Percentiles rank a stretch among this genome's conserved stretches.
Conservation (phyloP, 2,888 invertebrate species). For the Apodemia hepburni region DNA sequence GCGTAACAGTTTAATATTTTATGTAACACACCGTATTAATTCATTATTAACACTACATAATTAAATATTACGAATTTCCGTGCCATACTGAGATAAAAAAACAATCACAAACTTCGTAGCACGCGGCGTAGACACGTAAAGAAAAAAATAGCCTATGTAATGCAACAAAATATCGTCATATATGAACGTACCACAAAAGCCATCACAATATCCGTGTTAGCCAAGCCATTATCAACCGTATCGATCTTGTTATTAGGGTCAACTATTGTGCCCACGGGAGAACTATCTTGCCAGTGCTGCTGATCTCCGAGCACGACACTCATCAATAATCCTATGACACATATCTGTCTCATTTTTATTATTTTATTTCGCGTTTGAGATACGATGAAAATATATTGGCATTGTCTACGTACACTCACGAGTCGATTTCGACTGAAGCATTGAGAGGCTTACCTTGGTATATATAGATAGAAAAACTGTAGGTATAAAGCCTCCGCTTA, state of each 20-base stretch:
- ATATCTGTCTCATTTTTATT: conserved; percentile 39
- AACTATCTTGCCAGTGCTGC: conserved; percentile 32
- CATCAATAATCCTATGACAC: conserved; percentile 41
- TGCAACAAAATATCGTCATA: conserved; percentile 16
- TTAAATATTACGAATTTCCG: background rate
- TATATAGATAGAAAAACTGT: conserved; percentile 56
- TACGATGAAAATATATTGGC: conserved; percentile 29
- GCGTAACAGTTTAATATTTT: conserved; percentile 6
- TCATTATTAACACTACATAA: background rate
- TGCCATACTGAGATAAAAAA: background rate
- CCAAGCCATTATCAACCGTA: conserved; percentile 39
- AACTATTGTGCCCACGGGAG: conserved; percentile 37
- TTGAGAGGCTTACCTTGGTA: conserved; percentile 59
- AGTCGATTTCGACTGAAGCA: conserved; percentile 66
- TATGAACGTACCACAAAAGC: conserved; percentile 61
- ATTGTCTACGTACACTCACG: conserved; percentile 57
- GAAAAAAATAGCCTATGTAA: background rate
- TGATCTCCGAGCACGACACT: conserved; percentile 33
- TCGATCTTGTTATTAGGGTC: conserved; percentile 39
- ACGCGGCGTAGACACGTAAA: background rate
- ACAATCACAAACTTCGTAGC: background rate
- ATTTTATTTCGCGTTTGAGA: conserved; percentile 26
- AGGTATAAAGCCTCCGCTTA: background rate
- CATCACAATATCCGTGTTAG: conserved; percentile 50
- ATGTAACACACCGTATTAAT: background rate